These are phyloP conservation scores for Selene dorsalis DNA, from an alignment of 2,797 vertebrate genomes.

Conservation along the genomic window DNA sequence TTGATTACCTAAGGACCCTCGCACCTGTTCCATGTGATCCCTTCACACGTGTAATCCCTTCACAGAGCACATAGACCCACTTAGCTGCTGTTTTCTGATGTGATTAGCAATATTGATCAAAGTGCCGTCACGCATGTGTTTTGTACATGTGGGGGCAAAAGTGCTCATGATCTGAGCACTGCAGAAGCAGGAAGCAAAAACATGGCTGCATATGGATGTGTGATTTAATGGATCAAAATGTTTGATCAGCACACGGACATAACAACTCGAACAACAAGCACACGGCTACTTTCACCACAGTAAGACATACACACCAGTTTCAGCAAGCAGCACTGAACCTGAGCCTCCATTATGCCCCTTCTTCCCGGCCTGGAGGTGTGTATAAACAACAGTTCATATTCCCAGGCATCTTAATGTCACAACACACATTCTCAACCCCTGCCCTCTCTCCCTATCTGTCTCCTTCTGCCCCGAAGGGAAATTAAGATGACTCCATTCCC, in stretches of 20 bases:
- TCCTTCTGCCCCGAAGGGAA: conserved; percentile 60
- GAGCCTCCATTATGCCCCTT: conserved; percentile 29
- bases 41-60: conserved; percentile 65
- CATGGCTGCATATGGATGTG: conserved; percentile 12
- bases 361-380: conserved; percentile 49
- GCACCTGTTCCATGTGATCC: conserved; percentile 62
- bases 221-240: conserved; percentile 26
- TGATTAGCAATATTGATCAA: conserved; percentile 71
- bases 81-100: conserved; percentile 53
- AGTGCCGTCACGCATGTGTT: conserved; percentile 11
- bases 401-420: conserved; percentile 66
- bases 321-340: conserved; percentile 21
- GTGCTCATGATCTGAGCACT: conserved; percentile 1
- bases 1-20: conserved; percentile 68
- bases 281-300: neutral
- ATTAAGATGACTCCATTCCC: conserved; percentile 71
- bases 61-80: conserved; percentile 43
- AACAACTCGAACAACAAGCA: neutral
- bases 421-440: conserved; percentile 48
- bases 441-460: conserved; percentile 27
- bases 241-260: neutral
- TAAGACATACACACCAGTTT: conserved; percentile 1
- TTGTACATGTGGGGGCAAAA: neutral
- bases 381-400: conserved; percentile 62
- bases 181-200: conserved; percentile 30